Conservation (phyloP, 2,113 vertebrate species). For the Lepisosteus oculatus region DNA sequence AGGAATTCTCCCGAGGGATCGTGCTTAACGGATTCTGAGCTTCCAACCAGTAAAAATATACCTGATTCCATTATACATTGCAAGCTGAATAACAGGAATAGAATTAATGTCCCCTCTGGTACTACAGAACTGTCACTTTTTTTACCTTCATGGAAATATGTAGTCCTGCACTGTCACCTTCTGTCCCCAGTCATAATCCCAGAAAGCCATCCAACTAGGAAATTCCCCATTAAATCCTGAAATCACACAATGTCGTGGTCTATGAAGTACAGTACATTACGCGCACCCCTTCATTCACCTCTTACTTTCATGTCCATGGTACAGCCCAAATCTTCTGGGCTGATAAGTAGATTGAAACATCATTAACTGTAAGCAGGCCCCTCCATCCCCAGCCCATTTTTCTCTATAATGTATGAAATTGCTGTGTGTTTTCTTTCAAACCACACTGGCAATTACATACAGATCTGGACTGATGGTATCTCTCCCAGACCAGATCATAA, state of each 20-base stretch:
- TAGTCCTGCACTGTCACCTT: background rate
- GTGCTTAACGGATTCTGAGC: background rate
- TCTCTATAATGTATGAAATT: background rate
- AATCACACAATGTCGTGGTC: background rate
- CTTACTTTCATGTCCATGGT: background rate
- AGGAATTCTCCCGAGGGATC: background rate
- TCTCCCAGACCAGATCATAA: background rate
- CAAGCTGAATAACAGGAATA: constrained; percentile 1
- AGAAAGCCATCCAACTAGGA: background rate
- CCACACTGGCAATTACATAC: background rate
- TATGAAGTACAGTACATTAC: too few species aligned
- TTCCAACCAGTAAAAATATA: constrained; percentile 9
- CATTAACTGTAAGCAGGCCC: background rate
- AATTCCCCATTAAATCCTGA: background rate
- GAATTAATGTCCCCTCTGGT: constrained; percentile 7
- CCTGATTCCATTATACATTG: too few species aligned
- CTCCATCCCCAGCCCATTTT: background rate
- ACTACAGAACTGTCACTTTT: constrained; percentile 2
- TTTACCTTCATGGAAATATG: constrained; percentile 7
- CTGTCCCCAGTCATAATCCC: background rate
- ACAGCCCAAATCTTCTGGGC: background rate
- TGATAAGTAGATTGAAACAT: background rate
- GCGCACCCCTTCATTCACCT: too few species aligned
- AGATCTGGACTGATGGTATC: background rate
- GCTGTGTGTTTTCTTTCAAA: too few species aligned